Evolutionary conservation across 1,140 invertebrate genomes (phyloP).

Genomic region (Gonatopus flavifemur): DNA sequence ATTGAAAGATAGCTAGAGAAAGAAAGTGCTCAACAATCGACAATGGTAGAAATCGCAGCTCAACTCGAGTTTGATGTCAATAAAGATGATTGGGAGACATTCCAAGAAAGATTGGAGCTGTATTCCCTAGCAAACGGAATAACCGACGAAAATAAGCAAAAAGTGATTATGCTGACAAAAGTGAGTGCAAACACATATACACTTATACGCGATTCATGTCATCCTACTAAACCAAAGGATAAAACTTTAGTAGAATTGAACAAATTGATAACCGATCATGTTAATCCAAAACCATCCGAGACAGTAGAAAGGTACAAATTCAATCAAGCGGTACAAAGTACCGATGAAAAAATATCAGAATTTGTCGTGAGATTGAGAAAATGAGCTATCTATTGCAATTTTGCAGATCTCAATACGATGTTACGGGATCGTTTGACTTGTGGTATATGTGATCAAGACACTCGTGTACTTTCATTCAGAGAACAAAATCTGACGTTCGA

Average conservation of each 20-base stretch:
- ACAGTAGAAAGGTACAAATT: background rate
- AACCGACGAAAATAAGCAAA: background rate
- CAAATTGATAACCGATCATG: no score
- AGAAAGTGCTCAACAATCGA: no score
- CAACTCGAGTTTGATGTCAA: no score
- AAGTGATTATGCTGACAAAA: no score
- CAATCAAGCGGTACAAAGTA: background rate
- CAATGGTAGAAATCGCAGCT: no score
- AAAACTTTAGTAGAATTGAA: no score
- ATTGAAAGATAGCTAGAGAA: no score
- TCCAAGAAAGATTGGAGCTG: background rate
- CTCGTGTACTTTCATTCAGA: background rate
- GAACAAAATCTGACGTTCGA: slow-evolving; percentile 2
- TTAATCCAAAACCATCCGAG: background rate
- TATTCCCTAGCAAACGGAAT: background rate
- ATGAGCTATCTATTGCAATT: background rate
- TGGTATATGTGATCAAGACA: slow-evolving; percentile 1
- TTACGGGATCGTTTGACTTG: slow-evolving; percentile 1
- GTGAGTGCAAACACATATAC: no score
- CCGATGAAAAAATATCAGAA: background rate
- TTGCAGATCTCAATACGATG: slow-evolving; percentile 1
- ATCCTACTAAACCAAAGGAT: no score
- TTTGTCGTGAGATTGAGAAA: slow-evolving; percentile 1
- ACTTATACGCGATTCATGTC: no score
- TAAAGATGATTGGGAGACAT: background rate